Evolutionary conservation across 2,888 invertebrate genomes (phyloP).

Genomic region (Anthoptus insignis): DNA sequence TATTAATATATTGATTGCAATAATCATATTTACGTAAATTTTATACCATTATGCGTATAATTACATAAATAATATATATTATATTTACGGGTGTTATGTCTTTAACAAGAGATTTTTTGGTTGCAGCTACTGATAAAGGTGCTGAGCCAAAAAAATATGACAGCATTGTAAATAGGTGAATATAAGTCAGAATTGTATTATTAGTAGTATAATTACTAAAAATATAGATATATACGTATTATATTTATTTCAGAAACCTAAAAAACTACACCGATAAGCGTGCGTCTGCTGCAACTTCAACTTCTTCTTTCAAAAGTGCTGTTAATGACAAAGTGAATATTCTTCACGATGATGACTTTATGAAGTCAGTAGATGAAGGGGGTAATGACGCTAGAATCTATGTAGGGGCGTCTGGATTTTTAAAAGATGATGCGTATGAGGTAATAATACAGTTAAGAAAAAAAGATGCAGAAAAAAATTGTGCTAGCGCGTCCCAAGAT

Average conservation of each 20-base stretch:
- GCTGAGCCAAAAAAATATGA: slow-evolving; percentile 47
- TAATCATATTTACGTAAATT: too few species aligned
- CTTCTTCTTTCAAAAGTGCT: slow-evolving; percentile 65
- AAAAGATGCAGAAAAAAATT: slow-evolving; percentile 57
- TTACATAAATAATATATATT: neutral
- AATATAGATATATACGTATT: too few species aligned
- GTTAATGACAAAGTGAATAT: slow-evolving; percentile 55
- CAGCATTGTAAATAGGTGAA: slow-evolving; percentile 49
- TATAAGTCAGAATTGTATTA: slow-evolving; percentile 10
- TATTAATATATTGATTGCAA: too few species aligned
- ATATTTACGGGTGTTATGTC: neutral
- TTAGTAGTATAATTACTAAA: too few species aligned
- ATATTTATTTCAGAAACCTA: slow-evolving; percentile 21
- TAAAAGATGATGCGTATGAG: slow-evolving; percentile 77
- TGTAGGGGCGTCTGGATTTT: slow-evolving; percentile 71
- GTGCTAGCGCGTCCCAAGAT: neutral
- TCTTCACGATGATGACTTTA: slow-evolving; percentile 58
- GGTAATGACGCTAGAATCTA: slow-evolving; percentile 71
- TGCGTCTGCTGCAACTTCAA: slow-evolving; percentile 60
- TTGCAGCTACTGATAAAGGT: slow-evolving; percentile 25
- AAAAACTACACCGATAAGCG: slow-evolving; percentile 30
- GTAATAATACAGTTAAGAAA: slow-evolving; percentile 78
- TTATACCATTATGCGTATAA: too few species aligned
- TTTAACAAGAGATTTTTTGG: neutral
- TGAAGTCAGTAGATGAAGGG: slow-evolving; percentile 66